Evolutionary conservation across 2,113 vertebrate species (phyloP), one percentile per base, ranked within the genome.

Genomic region (Gadus macrocephalus): DNA sequence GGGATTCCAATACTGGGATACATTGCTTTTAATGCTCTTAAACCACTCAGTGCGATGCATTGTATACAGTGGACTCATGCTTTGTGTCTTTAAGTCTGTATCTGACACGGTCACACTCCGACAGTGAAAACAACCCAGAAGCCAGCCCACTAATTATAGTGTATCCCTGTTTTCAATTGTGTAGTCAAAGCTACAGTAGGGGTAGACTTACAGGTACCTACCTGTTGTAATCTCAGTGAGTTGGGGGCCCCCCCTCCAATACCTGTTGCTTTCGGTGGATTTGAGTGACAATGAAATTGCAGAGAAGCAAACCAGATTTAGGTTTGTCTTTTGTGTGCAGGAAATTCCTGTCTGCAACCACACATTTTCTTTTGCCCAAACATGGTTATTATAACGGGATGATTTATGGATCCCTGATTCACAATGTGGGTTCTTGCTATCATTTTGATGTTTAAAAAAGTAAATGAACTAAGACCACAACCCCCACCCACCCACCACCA

Each of bases 261-360:
- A 60, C 69, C 62, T 66, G 63, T 71, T 20, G 22, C 74, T 69
- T 63, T 76, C 53, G 77, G 27, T 5, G 4, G 66, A 70, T 77
- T 66, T 55, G 31, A 6, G 64, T 81, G 84, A 79, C 80, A 81
- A 66, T 80, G 76, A 85, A 85, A 83, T 81, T 76, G 76, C 74
- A 87, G 83, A 69, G 80, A 79, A 77, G 76, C 74, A 67, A 84
- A 78, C 60, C 76, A 80, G 75, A 78, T 80, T 84, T 82, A 79
- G 78, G 71, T 80, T 77, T 71, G 72, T 60, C 75, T 81, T 49
- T 78, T 82, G 74, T 83, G 64, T 73, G 73, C 70, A 73, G 81
- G 78, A 82, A 86, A 87, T 88, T 87, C 80, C 83, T 80, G 61
- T 56, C 71, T 59, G 61, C 49, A 72, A 78, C 70, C 71, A 59